phyloP scores from a whole-genome alignment of 2,797 vertebrate genomes.

The Acipenser transmontanus region DNA sequence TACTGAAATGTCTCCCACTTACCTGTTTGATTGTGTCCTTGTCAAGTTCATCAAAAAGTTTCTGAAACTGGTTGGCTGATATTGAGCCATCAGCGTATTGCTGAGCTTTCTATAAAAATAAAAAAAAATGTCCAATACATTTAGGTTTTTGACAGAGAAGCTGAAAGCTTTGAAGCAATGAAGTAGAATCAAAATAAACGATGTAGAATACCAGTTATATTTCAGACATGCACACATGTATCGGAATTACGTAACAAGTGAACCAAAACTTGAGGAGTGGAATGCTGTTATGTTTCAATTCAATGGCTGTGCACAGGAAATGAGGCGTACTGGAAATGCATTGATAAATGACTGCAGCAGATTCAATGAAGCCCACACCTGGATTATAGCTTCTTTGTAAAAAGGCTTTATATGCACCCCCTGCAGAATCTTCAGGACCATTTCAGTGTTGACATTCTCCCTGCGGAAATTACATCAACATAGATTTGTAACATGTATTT shows the following conservation, averaged over 20 bases:
- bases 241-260: not conserved
- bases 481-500: no score
- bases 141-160: not conserved
- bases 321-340: not conserved
- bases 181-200: no score
- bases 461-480: slow-evolving; percentile 30
- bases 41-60: slow-evolving; percentile 81
- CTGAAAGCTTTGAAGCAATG: no score
- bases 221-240: no score
- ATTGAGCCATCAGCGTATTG: slow-evolving; percentile 48
- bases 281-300: no score
- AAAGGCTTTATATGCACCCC: slow-evolving; percentile 66
- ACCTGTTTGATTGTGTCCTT: slow-evolving; percentile 81
- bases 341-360: not conserved
- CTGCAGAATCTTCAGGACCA: slow-evolving; percentile 63
- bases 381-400: slow-evolving; percentile 65
- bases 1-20: not conserved
- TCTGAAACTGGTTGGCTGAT: slow-evolving; percentile 66
- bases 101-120: slow-evolving; percentile 50
- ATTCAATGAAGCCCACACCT: slow-evolving; percentile 46
- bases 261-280: not conserved
- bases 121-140: not conserved
- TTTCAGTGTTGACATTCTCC: slow-evolving; percentile 43
- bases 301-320: no score
- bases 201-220: no score